Evolutionary conservation across 2,797 vertebrate genomes (phyloP).

Genomic region (Ceyx erithaca): DNA sequence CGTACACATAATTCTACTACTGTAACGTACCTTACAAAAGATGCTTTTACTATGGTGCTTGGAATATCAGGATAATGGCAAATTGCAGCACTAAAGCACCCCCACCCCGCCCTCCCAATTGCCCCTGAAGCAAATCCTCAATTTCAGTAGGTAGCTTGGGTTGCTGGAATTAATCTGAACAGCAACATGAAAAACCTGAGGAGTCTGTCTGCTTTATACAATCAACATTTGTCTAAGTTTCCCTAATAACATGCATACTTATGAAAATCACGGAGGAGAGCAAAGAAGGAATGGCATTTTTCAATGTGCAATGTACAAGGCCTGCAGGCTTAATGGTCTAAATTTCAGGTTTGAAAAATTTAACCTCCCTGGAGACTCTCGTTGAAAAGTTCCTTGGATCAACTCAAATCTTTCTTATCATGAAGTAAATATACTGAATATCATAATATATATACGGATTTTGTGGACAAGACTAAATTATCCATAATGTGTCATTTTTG

Average conservation of each 20-base stretch:
- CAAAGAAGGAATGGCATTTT: background rate
- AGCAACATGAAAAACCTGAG: slow-evolving; percentile 13
- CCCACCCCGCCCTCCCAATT: background rate
- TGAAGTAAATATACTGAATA: slow-evolving; percentile 1
- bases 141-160: background rate
- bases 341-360: slow-evolving; percentile 48
- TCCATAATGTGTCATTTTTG: background rate
- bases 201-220: background rate
- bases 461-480: slow-evolving; percentile 24
- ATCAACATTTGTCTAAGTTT: slow-evolving; percentile 33
- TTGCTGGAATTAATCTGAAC: slow-evolving; percentile 10
- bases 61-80: background rate
- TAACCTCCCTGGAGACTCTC: background rate
- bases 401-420: background rate
- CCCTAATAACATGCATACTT: background rate
- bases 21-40: background rate
- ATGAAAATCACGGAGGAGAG: slow-evolving; percentile 21
- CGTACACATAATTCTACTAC: background rate
- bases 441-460: background rate
- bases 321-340: slow-evolving; percentile 34
- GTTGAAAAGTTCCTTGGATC: slow-evolving; percentile 15
- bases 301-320: background rate
- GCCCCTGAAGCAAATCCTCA: background rate
- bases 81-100: background rate
- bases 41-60: background rate